phyloP scores from a whole-genome alignment of 1,140 invertebrate genomes.

The Drosophila willistoni region DNA sequence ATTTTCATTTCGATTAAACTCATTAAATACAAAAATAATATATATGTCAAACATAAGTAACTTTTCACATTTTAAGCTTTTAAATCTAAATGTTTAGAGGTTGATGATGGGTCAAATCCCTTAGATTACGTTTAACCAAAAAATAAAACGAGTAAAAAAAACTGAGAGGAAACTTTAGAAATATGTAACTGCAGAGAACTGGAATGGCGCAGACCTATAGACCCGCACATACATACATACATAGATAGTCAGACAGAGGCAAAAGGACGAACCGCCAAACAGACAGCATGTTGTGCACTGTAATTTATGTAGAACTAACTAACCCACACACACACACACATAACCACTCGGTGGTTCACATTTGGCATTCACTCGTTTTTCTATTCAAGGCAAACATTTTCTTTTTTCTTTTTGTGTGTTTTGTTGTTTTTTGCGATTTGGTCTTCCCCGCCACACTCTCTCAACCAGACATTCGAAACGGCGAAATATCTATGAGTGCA shows the following conservation, averaged over 20 bases:
- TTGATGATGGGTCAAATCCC: conserved; percentile 15
- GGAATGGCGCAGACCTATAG: conserved; percentile 12
- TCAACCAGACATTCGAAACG: conserved; percentile 32
- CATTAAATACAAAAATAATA: neutral
- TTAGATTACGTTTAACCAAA: conserved; percentile 8
- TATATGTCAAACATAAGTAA: neutral
- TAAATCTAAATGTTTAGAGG: conserved; percentile 11
- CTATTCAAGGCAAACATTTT: conserved; percentile 32
- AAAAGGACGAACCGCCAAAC: conserved; percentile 5
- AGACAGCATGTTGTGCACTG: conserved; percentile 13
- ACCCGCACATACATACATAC: neutral
- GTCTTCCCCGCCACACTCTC: neutral
- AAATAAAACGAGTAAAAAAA: neutral
- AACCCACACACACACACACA: conserved; percentile 17
- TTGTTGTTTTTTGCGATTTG: conserved; percentile 31
- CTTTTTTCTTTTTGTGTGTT: conserved; percentile 8
- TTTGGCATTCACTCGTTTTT: conserved; percentile 14
- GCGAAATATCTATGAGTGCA: conserved; percentile 77
- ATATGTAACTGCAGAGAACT: conserved; percentile 12
- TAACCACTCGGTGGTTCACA: conserved; percentile 8
- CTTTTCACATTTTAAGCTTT: conserved; percentile 3
- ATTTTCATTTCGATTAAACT: too few species aligned
- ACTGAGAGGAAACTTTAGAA: neutral
- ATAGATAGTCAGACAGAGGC: conserved; percentile 26
- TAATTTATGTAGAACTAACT: conserved; percentile 24